Percentiles rank a stretch among this genome's conserved stretches.
These are phyloP conservation scores for Leptoteleia sp. DNA, from an alignment of 1,140 invertebrate genomes.

Conservation along the genomic window DNA sequence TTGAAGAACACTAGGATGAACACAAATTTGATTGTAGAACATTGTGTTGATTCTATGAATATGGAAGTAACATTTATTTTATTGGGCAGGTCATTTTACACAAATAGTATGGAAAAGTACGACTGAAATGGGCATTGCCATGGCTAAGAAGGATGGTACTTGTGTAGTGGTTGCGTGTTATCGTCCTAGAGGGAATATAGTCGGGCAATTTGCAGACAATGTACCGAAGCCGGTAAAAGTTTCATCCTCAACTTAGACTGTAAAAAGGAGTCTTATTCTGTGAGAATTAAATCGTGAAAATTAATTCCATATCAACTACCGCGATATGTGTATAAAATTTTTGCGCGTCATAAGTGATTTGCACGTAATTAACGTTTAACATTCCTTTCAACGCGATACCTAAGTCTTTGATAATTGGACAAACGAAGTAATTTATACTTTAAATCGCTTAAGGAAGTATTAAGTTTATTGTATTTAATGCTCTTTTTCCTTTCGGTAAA, in stretches of 20 bases:
- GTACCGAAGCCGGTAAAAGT: conserved; percentile 82
- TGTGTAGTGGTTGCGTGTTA: conserved; percentile 89
- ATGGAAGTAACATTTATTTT: conserved; percentile 1
- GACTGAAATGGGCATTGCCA: conserved; percentile 88
- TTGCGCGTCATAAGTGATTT: conserved; percentile 20
- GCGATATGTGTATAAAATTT: conserved; percentile 35
- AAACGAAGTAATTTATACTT: conserved; percentile 21
- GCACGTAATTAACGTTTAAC: conserved; percentile 24
- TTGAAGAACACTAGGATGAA: too few species aligned
- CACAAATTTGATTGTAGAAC: too few species aligned
- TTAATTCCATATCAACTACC: too few species aligned
- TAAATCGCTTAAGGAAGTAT: too few species aligned
- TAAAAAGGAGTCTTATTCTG: neutral
- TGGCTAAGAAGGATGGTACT: conserved; percentile 84
- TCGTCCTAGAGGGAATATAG: conserved; percentile 90
- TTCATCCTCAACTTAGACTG: conserved; percentile 37
- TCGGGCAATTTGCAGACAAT: conserved; percentile 87
- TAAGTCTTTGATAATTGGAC: conserved; percentile 1
- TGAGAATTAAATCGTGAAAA: too few species aligned
- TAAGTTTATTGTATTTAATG: too few species aligned
- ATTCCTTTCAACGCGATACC: conserved; percentile 40
- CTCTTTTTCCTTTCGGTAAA: too few species aligned
- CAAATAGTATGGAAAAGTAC: conserved; percentile 89
- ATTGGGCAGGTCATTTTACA: conserved; percentile 85
- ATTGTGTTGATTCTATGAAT: too few species aligned